Conservation (phyloP, 2,888 invertebrate genomes). For the Urechis unicinctus region DNA sequence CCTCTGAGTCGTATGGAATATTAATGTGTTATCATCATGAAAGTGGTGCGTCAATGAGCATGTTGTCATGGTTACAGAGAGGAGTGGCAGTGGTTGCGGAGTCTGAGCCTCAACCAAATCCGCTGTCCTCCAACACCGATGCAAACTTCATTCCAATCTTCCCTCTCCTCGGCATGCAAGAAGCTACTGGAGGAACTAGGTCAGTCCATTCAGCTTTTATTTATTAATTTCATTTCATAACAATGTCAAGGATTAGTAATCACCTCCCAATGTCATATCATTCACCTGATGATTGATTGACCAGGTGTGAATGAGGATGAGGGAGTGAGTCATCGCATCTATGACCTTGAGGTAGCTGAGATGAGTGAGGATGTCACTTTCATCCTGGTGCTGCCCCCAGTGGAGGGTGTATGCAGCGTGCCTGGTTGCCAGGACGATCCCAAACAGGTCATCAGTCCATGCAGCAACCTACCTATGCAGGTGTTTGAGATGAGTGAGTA, state of each 20-base stretch:
- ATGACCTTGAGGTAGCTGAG: conserved; percentile 89
- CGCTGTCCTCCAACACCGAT: conserved; percentile 28
- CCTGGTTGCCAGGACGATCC: conserved; percentile 74
- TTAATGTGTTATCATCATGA: too few relatives aligned
- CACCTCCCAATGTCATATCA: too few relatives aligned
- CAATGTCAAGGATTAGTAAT: neutral
- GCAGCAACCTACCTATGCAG: conserved; percentile 82
- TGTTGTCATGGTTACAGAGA: conserved; percentile 59
- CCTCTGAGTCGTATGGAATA: too few relatives aligned
- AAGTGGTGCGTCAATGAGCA: neutral
- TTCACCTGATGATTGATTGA: too few relatives aligned
- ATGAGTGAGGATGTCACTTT: conserved; percentile 84
- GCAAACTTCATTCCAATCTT: conserved; percentile 49
- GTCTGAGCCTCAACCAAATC: conserved; percentile 29
- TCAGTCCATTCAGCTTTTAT: too few relatives aligned
- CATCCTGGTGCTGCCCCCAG: conserved; percentile 83
- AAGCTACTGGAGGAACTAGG: conserved; percentile 44
- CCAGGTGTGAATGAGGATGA: conserved; percentile 38
- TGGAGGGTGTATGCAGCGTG: conserved; percentile 82
- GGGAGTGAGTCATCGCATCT: conserved; percentile 59
- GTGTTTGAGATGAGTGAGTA: conserved; percentile 58
- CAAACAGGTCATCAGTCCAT: conserved; percentile 66
- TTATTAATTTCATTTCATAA: neutral
- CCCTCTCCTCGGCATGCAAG: conserved; percentile 37
- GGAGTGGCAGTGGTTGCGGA: conserved; percentile 88